phyloP scores from a whole-genome alignment of 2,113 vertebrate species.

The Odocoileus virginianus region DNA sequence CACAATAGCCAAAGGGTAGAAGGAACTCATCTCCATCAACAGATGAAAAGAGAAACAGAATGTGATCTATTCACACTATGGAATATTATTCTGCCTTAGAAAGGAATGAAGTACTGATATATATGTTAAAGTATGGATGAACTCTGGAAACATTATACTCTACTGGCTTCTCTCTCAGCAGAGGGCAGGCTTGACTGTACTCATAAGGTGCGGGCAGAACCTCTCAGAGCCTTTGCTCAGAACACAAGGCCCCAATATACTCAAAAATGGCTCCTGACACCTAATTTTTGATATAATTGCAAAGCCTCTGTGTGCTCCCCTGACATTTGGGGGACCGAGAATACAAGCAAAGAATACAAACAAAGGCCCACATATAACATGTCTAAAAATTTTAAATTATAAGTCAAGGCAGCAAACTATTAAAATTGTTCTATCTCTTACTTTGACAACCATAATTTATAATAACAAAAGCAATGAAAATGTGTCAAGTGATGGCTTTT shows the following conservation, averaged over 20 bases:
- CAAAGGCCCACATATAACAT: neutral
- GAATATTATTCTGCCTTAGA: neutral
- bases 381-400: neutral
- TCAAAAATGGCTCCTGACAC: neutral
- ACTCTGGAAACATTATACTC: neutral
- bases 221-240: neutral
- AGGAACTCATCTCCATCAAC: neutral
- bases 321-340: neutral
- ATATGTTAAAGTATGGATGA: neutral
- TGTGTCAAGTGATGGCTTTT: conserved; percentile 22
- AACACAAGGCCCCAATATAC: neutral
- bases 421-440: conserved; percentile 5
- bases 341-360: neutral
- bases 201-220: neutral
- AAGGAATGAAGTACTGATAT: neutral
- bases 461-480: conserved; percentile 28
- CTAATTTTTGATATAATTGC: neutral
- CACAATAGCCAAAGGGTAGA: neutral
- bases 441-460: conserved; percentile 13
- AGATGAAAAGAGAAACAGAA: neutral
- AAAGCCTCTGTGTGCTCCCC: neutral
- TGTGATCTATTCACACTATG: neutral
- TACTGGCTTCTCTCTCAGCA: neutral
- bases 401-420: neutral
- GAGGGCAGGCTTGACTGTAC: neutral